These are phyloP conservation scores for Ochotona curzoniae DNA, from an alignment of 2,113 vertebrate genomes.

Conservation along the genomic window DNA sequence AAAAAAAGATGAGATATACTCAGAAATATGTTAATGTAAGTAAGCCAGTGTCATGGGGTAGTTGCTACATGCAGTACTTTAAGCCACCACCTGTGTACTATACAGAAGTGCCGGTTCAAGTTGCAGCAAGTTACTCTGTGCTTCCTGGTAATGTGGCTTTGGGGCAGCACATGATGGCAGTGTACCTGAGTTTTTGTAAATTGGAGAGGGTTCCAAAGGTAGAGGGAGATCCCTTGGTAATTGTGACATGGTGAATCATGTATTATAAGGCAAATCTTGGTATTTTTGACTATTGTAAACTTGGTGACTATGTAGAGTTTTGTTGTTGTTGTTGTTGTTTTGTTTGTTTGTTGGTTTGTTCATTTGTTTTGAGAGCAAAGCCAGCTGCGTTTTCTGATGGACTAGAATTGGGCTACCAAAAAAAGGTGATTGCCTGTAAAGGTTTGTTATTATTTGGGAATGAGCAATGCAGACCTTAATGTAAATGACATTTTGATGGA, in stretches of 20 bases:
- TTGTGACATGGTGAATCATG: neutral
- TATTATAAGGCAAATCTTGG: neutral
- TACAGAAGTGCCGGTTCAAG: too few species aligned
- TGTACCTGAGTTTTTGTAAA: too few species aligned
- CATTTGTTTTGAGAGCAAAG: neutral
- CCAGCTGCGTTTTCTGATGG: neutral
- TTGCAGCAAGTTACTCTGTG: too few species aligned
- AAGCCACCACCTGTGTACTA: too few species aligned
- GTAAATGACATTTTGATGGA: neutral
- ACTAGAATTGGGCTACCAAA: neutral
- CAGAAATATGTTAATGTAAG: neutral
- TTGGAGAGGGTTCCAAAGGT: neutral
- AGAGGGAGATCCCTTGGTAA: neutral
- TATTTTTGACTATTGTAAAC: neutral
- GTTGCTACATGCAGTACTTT: neutral
- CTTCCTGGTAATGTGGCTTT: too few species aligned
- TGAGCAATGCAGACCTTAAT: neutral
- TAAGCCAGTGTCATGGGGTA: neutral
- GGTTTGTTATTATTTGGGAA: neutral
- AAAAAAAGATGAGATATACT: neutral
- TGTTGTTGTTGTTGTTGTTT: neutral
- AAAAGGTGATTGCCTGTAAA: neutral
- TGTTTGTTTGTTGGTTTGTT: neutral
- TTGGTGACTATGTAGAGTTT: neutral
- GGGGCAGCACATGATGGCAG: too few species aligned